Evolutionary conservation across 2,888 invertebrate genomes (phyloP).

Genomic region (Orthonychiurus folsomi): DNA sequence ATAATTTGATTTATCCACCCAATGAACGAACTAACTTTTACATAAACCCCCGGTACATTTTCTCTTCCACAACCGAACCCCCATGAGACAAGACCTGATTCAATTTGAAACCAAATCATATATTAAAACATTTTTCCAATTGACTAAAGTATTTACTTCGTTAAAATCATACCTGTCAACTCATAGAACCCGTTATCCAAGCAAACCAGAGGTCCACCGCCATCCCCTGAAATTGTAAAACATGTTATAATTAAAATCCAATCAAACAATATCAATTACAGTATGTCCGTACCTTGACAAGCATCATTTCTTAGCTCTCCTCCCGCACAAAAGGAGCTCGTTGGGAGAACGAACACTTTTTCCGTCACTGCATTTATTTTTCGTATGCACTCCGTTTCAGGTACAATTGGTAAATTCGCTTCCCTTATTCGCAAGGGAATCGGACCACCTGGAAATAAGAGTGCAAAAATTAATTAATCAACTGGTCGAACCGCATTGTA

Average conservation of each 20-base stretch:
- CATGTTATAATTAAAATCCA: conserved; percentile 9
- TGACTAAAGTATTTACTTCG: no score
- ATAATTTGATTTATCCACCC: conserved; percentile 97
- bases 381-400: conserved; percentile 81
- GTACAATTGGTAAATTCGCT: conserved; percentile 84
- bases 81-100: conserved; percentile 92
- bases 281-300: conserved; percentile 59
- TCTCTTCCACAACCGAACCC: conserved; percentile 87
- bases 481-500: no score
- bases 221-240: conserved; percentile 16
- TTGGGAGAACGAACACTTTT: conserved; percentile 85
- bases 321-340: conserved; percentile 88
- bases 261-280: no score
- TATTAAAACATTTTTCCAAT: no score
- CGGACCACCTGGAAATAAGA: conserved; percentile 61
- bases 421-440: conserved; percentile 81
- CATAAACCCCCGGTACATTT: conserved; percentile 93
- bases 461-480: no score
- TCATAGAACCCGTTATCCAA: conserved; percentile 85
- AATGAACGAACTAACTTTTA: conserved; percentile 88
- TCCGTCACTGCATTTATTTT: conserved; percentile 91
- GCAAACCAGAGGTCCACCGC: conserved; percentile 32
- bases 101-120: no score
- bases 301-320: conserved; percentile 88
- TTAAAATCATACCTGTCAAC: conserved; percentile 79